phyloP scores from a whole-genome alignment of 2,113 vertebrate species.

The Pseudopodoces humilis region DNA sequence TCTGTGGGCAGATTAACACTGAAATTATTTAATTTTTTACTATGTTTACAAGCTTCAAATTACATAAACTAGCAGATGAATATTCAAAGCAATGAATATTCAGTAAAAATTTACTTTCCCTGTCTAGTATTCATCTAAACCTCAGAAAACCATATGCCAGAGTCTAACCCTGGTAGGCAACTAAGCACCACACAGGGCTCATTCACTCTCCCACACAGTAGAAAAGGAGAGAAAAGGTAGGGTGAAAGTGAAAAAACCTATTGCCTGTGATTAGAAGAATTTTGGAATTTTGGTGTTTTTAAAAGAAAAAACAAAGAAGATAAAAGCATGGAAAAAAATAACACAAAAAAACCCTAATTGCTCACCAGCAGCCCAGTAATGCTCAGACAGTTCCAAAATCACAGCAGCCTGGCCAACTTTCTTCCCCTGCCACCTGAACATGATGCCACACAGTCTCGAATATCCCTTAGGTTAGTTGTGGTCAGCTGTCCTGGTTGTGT shows the following conservation, averaged over 20 bases:
- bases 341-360: rapidly evolving
- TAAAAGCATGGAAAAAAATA: not conserved
- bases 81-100: not conserved
- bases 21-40: not conserved
- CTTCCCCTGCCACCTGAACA: rapidly evolving
- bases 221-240: not conserved
- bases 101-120: not conserved
- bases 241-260: not conserved
- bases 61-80: not conserved
- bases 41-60: not conserved
- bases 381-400: not conserved
- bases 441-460: rapidly evolving
- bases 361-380: not conserved
- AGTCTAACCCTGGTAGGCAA: rapidly evolving
- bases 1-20: not conserved
- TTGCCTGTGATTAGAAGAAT: not conserved
- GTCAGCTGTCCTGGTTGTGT: not conserved
- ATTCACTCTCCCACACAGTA: not conserved
- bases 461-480: not conserved
- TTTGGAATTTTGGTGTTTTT: not conserved
- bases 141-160: not conserved
- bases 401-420: not conserved
- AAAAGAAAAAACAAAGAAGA: not conserved
- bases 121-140: not conserved
- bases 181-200: not conserved